A percentile compares a stretch with the other conserved stretches of the same genome.
Evolutionary conservation across 2,888 invertebrate genomes (phyloP).

Genomic region (Cremastinae sp.): DNA sequence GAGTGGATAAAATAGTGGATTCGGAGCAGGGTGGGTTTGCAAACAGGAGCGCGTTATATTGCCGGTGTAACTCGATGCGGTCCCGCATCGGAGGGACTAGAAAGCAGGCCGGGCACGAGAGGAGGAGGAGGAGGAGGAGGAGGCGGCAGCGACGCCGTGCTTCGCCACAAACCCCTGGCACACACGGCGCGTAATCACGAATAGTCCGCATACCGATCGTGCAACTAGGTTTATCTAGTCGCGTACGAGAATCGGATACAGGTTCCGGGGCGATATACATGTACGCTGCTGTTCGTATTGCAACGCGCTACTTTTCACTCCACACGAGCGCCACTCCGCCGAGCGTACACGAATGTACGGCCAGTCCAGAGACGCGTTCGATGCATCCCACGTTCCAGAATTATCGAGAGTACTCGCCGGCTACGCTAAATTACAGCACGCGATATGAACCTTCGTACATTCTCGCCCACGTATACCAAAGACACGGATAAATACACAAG

Average conservation of each 20-base stretch:
- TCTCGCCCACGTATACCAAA: background rate
- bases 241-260: constrained; percentile 67
- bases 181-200: constrained; percentile 68
- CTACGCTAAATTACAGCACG: constrained; percentile 73
- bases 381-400: constrained; percentile 76
- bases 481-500: background rate
- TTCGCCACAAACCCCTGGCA: constrained; percentile 58
- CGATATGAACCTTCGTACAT: constrained; percentile 59
- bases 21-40: constrained; percentile 44
- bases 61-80: constrained; percentile 60
- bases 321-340: background rate
- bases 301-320: constrained; percentile 13
- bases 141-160: constrained; percentile 46
- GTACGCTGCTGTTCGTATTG: constrained; percentile 12
- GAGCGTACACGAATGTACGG: constrained; percentile 34
- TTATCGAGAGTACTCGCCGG: constrained; percentile 76
- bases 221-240: constrained; percentile 74
- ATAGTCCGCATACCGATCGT: constrained; percentile 70
- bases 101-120: background rate
- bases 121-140: background rate
- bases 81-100: constrained; percentile 55
- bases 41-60: constrained; percentile 49
- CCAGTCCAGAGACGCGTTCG: constrained; percentile 66
- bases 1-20: constrained; percentile 61
- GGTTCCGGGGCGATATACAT: constrained; percentile 57